A percentile compares a stretch with the other conserved stretches of the same genome.
These are phyloP conservation scores for Trichoplusia ni DNA, from an alignment of 1,140 invertebrate species.

Conservation along the genomic window DNA sequence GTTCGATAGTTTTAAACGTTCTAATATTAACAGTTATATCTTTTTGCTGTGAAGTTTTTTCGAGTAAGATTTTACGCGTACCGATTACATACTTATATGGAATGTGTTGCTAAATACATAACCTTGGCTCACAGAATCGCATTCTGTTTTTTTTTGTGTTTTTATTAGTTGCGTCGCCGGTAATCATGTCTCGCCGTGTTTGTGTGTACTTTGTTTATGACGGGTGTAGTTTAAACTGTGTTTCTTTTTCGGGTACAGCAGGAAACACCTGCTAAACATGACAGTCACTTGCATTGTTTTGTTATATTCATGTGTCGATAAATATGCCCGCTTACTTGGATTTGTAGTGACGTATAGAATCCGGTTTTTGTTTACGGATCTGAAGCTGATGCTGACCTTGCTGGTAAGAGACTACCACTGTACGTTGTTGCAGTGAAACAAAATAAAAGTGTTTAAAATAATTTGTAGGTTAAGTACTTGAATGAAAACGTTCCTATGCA, in stretches of 20 bases:
- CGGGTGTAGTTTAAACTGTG: slow-evolving; percentile 36
- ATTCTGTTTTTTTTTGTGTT: slow-evolving; percentile 57
- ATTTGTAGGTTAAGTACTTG: no score
- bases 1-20: slow-evolving; percentile 37
- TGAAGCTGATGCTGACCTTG: slow-evolving; percentile 61
- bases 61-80: slow-evolving; percentile 44
- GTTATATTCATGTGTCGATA: slow-evolving; percentile 40
- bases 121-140: slow-evolving; percentile 51
- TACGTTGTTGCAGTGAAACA: slow-evolving; percentile 6
- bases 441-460: no score
- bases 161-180: slow-evolving; percentile 47
- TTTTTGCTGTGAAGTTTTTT: slow-evolving; percentile 54
- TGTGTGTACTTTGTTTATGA: slow-evolving; percentile 50
- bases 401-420: slow-evolving; percentile 51
- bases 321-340: slow-evolving; percentile 53
- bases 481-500: background rate
- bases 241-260: slow-evolving; percentile 52
- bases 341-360: slow-evolving; percentile 62
- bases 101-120: slow-evolving; percentile 72
- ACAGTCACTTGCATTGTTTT: slow-evolving; percentile 42
- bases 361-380: slow-evolving; percentile 71
- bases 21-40: slow-evolving; percentile 33
- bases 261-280: slow-evolving; percentile 54
- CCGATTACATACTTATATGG: slow-evolving; percentile 59
- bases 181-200: slow-evolving; percentile 54